phyloP scores from a whole-genome alignment of 2,888 invertebrate genomes.

The Sipha maydis region DNA sequence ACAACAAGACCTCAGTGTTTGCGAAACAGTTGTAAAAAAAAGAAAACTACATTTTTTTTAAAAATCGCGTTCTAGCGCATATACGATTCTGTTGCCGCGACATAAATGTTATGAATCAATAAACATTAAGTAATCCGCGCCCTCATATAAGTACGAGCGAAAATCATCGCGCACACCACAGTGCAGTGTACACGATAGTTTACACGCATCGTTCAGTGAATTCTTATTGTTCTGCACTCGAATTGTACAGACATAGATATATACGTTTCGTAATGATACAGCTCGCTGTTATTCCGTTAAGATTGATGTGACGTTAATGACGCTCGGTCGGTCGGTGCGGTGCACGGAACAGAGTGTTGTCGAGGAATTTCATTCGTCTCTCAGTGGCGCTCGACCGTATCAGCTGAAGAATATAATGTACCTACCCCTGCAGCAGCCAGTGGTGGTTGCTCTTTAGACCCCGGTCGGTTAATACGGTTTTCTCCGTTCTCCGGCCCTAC shows the following conservation, averaged over 20 bases:
- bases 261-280: not conserved
- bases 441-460: constrained; percentile 20
- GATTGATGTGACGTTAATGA: constrained; percentile 51
- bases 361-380: constrained; percentile 45
- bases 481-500: constrained; percentile 34
- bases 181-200: no score
- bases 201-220: no score
- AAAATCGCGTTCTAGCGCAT: no score
- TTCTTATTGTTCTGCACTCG: no score
- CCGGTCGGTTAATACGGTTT: constrained; percentile 48
- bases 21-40: no score
- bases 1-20: no score
- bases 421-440: not conserved
- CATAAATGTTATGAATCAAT: no score
- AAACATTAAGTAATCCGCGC: no score
- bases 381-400: constrained; percentile 38
- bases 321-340: constrained; percentile 20
- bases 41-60: no score
- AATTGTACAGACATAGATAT: not conserved
- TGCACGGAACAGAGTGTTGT: constrained; percentile 8
- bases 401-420: not conserved
- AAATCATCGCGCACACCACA: no score
- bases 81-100: no score
- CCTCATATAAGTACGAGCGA: no score
- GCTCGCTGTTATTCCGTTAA: not conserved